A percentile compares a stretch with the other conserved stretches of the same genome.
These are phyloP conservation scores for Orthonevra nobilis DNA, from an alignment of 2,888 invertebrate genomes.

Conservation along the genomic window DNA sequence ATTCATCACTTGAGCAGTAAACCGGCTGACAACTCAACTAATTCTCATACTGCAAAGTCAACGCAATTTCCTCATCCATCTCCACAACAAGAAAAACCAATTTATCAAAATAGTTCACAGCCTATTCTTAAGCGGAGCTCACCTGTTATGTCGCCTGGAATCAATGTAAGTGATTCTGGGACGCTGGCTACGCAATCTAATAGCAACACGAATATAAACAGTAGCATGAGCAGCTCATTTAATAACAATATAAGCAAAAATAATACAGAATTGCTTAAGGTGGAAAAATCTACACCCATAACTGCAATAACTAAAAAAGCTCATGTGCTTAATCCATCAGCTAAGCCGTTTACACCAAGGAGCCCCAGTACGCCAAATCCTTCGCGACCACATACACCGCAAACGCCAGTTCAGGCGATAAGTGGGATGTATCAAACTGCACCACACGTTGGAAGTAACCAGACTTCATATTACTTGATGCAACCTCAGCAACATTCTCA, in stretches of 20 bases:
- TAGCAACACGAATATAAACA: conserved; percentile 56
- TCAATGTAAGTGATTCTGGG: conserved; percentile 37
- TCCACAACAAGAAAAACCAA: conserved; percentile 62
- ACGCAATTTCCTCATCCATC: conserved; percentile 36
- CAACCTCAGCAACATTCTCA: conserved; percentile 77
- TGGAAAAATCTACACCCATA: conserved; percentile 84
- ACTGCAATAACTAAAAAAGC: conserved; percentile 81
- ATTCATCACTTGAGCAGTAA: conserved; percentile 72
- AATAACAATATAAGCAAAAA: conserved; percentile 53
- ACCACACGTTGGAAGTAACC: conserved; percentile 77
- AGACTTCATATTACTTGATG: conserved; percentile 79
- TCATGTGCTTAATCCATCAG: conserved; percentile 92
- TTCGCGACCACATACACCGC: conserved; percentile 91
- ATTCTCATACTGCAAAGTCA: conserved; percentile 59
- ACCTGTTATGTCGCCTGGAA: conserved; percentile 53
- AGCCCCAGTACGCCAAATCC: conserved; percentile 84
- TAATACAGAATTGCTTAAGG: conserved; percentile 37
- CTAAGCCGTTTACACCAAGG: conserved; percentile 92
- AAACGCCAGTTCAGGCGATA: conserved; percentile 84
- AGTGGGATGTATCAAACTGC: conserved; percentile 76
- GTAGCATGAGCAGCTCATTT: conserved; percentile 62
- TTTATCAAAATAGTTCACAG: conserved; percentile 58
- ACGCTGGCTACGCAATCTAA: conserved; percentile 24
- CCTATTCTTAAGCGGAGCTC: conserved; percentile 46
- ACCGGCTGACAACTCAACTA: conserved; percentile 71